Conservation (phyloP, 2,888 invertebrate species). For the Drosophila vallismaia region DNA sequence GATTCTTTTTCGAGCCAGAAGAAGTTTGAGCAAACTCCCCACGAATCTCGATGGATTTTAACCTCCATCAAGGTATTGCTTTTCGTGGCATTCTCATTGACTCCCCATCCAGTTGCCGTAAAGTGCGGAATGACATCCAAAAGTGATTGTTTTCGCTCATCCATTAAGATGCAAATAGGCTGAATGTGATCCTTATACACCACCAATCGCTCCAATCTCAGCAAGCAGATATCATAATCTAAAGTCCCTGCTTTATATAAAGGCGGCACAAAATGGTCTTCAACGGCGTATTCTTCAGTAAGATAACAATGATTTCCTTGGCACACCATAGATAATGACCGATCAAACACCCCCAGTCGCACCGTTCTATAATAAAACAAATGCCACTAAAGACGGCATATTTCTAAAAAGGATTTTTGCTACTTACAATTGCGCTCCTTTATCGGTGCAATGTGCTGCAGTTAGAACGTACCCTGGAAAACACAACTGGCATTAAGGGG, state of each 20-base stretch:
- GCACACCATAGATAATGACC: background rate
- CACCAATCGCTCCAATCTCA: slow-evolving; percentile 2
- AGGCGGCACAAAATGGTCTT: background rate
- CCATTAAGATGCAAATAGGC: slow-evolving; percentile 18
- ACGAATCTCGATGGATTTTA: background rate
- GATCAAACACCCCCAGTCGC: background rate
- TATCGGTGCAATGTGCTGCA: background rate
- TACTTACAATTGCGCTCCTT: background rate
- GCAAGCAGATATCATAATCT: background rate
- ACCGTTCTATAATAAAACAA: background rate
- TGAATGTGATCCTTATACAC: background rate
- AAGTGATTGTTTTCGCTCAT: background rate
- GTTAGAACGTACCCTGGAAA: background rate
- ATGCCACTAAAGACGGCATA: background rate
- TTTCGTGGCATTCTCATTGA: fast-evolving
- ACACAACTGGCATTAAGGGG: background rate
- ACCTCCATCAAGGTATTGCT: slow-evolving; percentile 3
- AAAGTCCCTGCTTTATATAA: background rate
- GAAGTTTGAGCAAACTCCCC: background rate
- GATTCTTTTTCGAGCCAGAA: background rate
- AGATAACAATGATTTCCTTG: background rate
- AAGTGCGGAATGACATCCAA: background rate
- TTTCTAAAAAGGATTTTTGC: background rate
- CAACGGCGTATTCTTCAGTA: background rate
- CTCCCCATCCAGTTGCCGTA: slow-evolving; percentile 5